Evolutionary conservation across 30 jellyfish, hydroid and myxozoan genomes (phyloP).

Genomic region (Clytia hemisphaerica): DNA sequence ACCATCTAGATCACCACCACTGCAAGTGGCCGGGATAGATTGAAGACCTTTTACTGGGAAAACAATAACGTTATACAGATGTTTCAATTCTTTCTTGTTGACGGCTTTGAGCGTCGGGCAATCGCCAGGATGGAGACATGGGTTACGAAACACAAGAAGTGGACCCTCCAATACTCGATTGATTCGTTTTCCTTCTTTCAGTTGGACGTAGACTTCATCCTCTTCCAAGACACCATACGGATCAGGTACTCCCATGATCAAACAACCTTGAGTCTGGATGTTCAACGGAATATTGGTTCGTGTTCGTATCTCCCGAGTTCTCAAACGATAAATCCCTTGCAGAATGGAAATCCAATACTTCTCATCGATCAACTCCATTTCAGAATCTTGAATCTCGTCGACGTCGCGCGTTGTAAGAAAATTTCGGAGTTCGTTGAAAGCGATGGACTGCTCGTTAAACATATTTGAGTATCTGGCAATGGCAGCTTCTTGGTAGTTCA

Average conservation of each 20-base stretch:
- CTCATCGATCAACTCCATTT: conserved; percentile 46
- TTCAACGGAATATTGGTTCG: conserved; percentile 57
- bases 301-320: conserved; percentile 26
- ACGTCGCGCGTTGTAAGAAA: conserved; percentile 33
- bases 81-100: conserved; percentile 3
- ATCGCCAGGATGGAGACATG: conserved; percentile 89
- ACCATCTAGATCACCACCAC: conserved; percentile 95
- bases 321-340: conserved; percentile 50
- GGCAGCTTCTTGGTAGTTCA: conserved; percentile 46
- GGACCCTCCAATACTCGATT: conserved; percentile 25
- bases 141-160: conserved; percentile 57
- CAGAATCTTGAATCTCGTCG: conserved; percentile 20
- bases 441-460: conserved; percentile 39
- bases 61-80: conserved; percentile 47
- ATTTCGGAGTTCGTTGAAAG: conserved; percentile 30
- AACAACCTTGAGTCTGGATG: conserved; percentile 2
- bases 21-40: conserved; percentile 57
- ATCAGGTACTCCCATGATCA: conserved; percentile 69
- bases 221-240: conserved; percentile 51
- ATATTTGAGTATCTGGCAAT: conserved; percentile 42
- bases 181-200: conserved; percentile 10
- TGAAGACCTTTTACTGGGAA: conserved; percentile 37
- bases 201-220: conserved; percentile 47
- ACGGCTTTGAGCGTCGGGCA: conserved; percentile 63
- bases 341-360: conserved; percentile 62